Conservation (phyloP, 2,797 vertebrate genomes). For the Cuculus canorus region DNA sequence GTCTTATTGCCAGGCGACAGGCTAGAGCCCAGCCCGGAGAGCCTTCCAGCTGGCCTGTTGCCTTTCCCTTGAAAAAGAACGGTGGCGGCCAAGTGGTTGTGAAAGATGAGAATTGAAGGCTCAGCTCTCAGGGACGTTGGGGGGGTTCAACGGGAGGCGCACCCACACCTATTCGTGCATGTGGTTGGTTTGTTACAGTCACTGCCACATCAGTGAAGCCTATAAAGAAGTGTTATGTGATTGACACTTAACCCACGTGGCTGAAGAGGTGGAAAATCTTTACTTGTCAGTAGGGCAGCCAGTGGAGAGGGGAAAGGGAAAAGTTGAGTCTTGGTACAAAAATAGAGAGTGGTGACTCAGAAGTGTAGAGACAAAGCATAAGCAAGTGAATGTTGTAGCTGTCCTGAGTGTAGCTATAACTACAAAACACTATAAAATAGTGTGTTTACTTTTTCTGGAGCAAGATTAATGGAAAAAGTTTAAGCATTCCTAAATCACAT, state of each 20-base stretch:
- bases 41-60: not conserved
- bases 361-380: not conserved
- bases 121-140: not conserved
- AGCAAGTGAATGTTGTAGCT: not conserved
- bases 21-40: not conserved
- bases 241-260: not conserved
- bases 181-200: fast-evolving
- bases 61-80: not conserved
- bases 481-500: slow-evolving; percentile 24
- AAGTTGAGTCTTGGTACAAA: not conserved
- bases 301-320: not conserved
- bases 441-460: not conserved
- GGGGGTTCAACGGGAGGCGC: not conserved
- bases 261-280: not conserved
- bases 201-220: not conserved
- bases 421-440: not conserved
- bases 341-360: not conserved
- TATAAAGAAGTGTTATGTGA: not conserved
- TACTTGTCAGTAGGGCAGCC: not conserved
- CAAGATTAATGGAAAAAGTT: slow-evolving; percentile 29
- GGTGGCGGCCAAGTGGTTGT: not conserved
- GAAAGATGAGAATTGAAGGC: not conserved
- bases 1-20: not conserved
- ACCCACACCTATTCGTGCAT: not conserved
- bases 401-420: not conserved